phyloP scores from a whole-genome alignment of 2,797 vertebrate genomes.

The Arremon brunneinucha region DNA sequence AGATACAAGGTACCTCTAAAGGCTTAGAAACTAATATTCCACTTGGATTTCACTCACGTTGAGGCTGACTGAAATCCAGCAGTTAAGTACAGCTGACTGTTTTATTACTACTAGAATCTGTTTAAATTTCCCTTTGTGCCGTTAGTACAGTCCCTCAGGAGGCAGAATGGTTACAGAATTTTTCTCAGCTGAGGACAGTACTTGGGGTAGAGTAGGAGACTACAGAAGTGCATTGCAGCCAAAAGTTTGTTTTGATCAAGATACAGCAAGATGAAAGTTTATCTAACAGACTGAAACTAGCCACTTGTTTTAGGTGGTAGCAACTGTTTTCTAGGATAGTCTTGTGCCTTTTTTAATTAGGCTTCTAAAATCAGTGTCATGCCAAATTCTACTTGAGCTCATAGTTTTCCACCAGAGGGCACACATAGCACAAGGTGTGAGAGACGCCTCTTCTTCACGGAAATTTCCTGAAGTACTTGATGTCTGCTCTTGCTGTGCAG shows the following conservation, averaged over 20 bases:
- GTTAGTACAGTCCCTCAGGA: background rate
- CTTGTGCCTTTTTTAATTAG: background rate
- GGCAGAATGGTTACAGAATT: background rate
- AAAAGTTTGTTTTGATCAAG: background rate
- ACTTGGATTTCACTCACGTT: background rate
- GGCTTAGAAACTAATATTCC: background rate
- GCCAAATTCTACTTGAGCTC: background rate
- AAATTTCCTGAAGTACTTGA: background rate
- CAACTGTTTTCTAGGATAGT: background rate
- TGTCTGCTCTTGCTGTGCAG: background rate
- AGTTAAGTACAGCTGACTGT: background rate
- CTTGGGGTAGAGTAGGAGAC: background rate
- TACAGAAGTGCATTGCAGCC: background rate
- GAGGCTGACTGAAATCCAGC: background rate
- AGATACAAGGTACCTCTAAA: background rate
- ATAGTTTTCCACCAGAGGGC: slow-evolving; percentile 59
- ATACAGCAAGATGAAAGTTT: background rate
- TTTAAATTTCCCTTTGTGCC: background rate
- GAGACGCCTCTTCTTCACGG: rapidly evolving
- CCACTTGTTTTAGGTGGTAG: background rate
- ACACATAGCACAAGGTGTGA: background rate
- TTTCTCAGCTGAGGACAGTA: background rate
- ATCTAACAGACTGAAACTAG: background rate
- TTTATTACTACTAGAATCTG: background rate
- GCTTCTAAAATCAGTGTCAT: background rate